phyloP scores from a whole-genome alignment of 1,140 invertebrate genomes.

The Physella acuta region DNA sequence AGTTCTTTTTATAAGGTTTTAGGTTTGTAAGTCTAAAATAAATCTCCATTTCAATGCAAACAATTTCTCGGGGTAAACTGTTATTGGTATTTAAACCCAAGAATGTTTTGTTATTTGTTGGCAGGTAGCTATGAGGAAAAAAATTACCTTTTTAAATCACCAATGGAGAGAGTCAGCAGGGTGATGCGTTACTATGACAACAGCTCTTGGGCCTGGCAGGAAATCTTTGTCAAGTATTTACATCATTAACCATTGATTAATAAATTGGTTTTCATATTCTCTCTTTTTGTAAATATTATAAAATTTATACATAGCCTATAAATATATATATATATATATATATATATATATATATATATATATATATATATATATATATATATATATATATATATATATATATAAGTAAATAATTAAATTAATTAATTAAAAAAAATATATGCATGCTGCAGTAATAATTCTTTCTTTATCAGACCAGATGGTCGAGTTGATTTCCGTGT shows the following conservation, averaged over 20 bases:
- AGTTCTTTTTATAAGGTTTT: background rate
- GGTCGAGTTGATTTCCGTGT: constrained; percentile 71
- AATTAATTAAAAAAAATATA: background rate
- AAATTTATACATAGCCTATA: background rate
- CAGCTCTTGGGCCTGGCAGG: constrained; percentile 86
- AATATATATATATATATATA: background rate
- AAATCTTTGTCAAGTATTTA: constrained; percentile 90
- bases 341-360: constrained; percentile 1
- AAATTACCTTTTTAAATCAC: constrained; percentile 63
- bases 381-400: background rate
- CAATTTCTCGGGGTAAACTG: too few relatives aligned
- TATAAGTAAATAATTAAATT: background rate
- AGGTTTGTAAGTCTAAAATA: too few relatives aligned
- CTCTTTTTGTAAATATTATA: too few relatives aligned
- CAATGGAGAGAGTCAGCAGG: constrained; percentile 75
- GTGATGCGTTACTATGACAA: constrained; percentile 88
- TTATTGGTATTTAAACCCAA: too few relatives aligned
- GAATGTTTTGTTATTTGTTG: background rate
- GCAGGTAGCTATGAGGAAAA: constrained; percentile 69
- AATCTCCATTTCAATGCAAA: too few relatives aligned
- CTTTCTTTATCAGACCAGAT: constrained; percentile 51
- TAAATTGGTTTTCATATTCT: too few relatives aligned
- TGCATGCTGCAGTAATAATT: too few relatives aligned
- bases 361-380: background rate
- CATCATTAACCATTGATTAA: too few relatives aligned